Base-by-base conservation (phyloP, 2,113 vertebrate genomes). In the Heliornis fulica region DNA sequence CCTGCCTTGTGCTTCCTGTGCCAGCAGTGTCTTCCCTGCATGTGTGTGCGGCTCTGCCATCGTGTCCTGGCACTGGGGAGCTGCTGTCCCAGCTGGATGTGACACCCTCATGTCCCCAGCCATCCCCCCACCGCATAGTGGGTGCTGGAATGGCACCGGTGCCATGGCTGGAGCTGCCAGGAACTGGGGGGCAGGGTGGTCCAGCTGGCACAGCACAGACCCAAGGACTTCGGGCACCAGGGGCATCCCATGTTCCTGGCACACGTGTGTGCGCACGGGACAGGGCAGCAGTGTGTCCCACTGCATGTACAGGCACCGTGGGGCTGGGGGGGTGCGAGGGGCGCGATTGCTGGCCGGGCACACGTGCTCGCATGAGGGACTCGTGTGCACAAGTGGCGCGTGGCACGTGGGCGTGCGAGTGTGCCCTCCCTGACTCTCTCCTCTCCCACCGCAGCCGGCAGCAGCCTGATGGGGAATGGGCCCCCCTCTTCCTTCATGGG, bases 401-500 rank as follows among this genome's bases (percentile, higher is more conserved):
- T 9, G 2, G 54, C 74, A 22, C 3, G 1, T 1, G 6, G 41
- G 48, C 0, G 5, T 11, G 66, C 0, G 0, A 50, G 57, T 0
- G 2, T 34, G 50, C 51, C 13, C 22, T 9, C 70, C 36, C 70
- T 90, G 70, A 90, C 80, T 54, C 19, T 88, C 75, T 94, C 28
- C 69, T 96, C 70, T 96, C 94, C 81, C 95, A 51, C 83, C 16
- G 28, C 97, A 98, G 97, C 98, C 97, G 98, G 99, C 98, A 98
- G 99, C 96, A 98, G 99, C 97, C 97, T 99, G 98, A 99, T 99
- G 99, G 99, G 99, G 69, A 99, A 98, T 74, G 98, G 98, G 13
- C 96, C 98, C 15, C 98, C 99, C 45, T 98, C 99, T 45, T 99
- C 99, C 75, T 99, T 99, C 98, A 99, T 99, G 99, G 99, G 99